phyloP scores from a whole-genome alignment of 2,113 vertebrate genomes.

The Ciconia maguari region DNA sequence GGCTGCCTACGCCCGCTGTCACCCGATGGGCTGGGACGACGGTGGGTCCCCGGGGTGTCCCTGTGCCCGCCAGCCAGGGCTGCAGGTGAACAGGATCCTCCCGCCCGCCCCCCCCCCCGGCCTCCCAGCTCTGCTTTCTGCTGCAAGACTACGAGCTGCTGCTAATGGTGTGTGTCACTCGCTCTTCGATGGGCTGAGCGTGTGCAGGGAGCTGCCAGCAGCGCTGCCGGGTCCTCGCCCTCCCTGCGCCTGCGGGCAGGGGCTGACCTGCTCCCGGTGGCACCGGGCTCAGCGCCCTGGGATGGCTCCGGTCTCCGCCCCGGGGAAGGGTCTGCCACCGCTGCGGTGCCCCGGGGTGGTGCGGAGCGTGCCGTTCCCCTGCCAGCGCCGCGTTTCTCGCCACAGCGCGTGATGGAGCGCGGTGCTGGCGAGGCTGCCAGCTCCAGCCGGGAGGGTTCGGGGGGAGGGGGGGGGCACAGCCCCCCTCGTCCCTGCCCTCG shows the following conservation, averaged over 20 bases:
- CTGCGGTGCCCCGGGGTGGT: background rate
- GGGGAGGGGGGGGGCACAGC: background rate
- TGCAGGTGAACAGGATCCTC: background rate
- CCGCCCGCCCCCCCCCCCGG: no score
- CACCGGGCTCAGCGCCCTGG: background rate
- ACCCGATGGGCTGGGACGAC: background rate
- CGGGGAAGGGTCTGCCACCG: background rate
- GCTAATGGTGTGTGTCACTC: background rate
- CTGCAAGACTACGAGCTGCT: background rate
- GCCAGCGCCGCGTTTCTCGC: background rate
- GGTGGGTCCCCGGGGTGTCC: background rate
- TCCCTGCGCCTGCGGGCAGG: background rate
- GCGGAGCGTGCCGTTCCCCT: background rate
- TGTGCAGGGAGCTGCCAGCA: background rate
- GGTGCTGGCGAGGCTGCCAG: background rate
- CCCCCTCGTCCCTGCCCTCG: accelerated
- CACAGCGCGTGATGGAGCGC: accelerated
- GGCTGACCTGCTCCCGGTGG: background rate
- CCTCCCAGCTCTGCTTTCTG: background rate
- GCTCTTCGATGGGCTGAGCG: background rate
- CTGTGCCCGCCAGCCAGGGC: background rate
- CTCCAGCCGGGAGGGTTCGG: background rate
- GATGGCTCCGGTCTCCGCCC: background rate
- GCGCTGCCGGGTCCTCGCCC: background rate
- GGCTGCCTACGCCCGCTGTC: background rate